phyloP scores from a whole-genome alignment of 2,797 vertebrate genomes.

The Galagoides demidoff region DNA sequence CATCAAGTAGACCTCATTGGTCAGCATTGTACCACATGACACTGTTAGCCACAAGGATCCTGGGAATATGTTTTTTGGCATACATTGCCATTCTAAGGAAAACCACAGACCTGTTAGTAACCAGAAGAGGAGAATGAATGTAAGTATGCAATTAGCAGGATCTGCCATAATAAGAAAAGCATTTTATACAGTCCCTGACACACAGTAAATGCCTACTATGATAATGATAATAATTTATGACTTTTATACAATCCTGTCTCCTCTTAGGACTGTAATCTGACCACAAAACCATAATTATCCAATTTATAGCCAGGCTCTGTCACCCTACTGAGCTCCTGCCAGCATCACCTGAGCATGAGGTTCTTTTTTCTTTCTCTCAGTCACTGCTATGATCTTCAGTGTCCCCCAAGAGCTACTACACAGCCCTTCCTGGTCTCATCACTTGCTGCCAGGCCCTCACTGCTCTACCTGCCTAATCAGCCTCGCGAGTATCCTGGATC shows the following conservation, averaged over 20 bases:
- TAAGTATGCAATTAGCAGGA: neutral
- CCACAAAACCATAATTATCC: neutral
- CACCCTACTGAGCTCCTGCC: neutral
- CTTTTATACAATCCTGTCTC: neutral
- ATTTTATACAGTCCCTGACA: neutral
- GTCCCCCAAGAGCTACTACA: neutral
- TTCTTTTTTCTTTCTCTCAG: neutral
- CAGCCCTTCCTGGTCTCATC: neutral
- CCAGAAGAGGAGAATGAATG: neutral
- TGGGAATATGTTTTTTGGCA: neutral
- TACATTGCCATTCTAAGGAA: neutral
- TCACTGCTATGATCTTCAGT: neutral
- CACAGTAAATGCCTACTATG: neutral
- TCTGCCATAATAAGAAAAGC: neutral
- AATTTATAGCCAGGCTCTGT: neutral
- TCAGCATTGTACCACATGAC: neutral
- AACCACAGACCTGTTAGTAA: neutral
- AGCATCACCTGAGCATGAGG: neutral
- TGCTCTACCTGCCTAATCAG: neutral
- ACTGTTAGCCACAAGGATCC: neutral
- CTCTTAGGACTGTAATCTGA: neutral
- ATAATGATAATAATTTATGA: neutral
- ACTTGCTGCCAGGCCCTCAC: accelerated
- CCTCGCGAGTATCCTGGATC: neutral
- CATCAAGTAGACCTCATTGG: neutral